Base-by-base conservation (phyloP, 2,797 vertebrate genomes). In the Hoplostethus atlanticus region DNA sequence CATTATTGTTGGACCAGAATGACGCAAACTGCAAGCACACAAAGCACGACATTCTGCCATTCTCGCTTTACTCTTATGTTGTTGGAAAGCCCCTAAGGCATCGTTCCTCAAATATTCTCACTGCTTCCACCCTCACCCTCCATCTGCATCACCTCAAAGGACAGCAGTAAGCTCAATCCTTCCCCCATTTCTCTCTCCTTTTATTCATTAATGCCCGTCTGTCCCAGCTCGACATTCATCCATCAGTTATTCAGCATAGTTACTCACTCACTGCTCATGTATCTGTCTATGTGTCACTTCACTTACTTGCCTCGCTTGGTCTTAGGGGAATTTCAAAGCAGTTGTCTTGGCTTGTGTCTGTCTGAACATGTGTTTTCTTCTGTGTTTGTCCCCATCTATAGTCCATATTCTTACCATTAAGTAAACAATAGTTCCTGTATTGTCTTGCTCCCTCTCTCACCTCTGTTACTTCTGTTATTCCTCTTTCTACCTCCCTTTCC, bases 31-130 rank as follows among this genome's bases (percentile, higher is more conserved):
- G 59, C 57, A 16, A 13, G 28, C 48, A 28, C 16, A 52, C 17
- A 51, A 16, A 17, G 12, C 61, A 51, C 17, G 34, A 63, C 51
- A 44, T 4, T 79, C 73, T 68, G 73, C 71, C 65, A 57, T 54
- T 54, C 48, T 81, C 53, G 84, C 78, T 88, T 85, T 83, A 78
- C 53, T 56, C 61, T 59, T 64, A 63, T 51, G 54, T 70, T 85
- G 72, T 48, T 63, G 64, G 74, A 79, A 75, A 69, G 65, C 76
- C 85, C 71, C 16, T 10, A 72, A 75, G 76, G 84, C 65, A 77
- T 91, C 64, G 54, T 75, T 21, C 59, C 77, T 84, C 70, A 80
- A 62, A 79, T 48, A 72, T 58, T 65, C 70, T 76, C 68, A 25
- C 61, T 69, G 81, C 78, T 77, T 73, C 64, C 71, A 56, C 70